Base-by-base conservation (phyloP, 2,113 vertebrate genomes). In the Pogona vitticeps region DNA sequence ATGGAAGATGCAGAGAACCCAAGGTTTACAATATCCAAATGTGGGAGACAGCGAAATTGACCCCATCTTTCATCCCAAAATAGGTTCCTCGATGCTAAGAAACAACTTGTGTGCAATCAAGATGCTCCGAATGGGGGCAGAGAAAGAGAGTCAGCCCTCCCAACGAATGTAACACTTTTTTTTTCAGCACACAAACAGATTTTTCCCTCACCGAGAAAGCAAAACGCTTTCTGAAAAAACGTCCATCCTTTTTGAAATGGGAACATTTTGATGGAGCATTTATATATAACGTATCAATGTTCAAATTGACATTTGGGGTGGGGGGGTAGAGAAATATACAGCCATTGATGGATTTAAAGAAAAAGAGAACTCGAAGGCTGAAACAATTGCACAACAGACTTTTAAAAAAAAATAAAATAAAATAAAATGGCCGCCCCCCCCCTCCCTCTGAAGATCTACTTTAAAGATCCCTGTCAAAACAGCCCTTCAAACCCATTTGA, bases 401-500 rank as follows among this genome's bases (percentile, higher is more conserved):
- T 67, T 67, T 68, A 1, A 31, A 83, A 83, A 59, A 42, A 71
- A 82, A 46, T 14, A 58, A 21, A 18, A 52, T 46, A 12, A 82
- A 36, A 33, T 23, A 28, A 91, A 93, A 92, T 88, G 92, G 91
- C 90, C 92, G 86, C 87, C 93, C 91, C 88, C 91, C 88, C 94
- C 88, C 59, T 28, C 85, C 79, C 42, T 94, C 42, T 94, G 94
- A 93, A 90, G 95, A 94, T 94, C 92, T 89, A 94, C 95, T 94
- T 94, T 93, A 90, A 95, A 96, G 95, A 91, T 94, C 91, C 94
- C 96, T 98, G 98, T 98, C 98, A 97, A 96, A 96, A 97, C 97
- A 97, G 96, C 96, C 96, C 96, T 97, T 98, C 97, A 98, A 96
- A 97, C 95, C 96, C 94, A 94, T 97, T 96, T 98, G 98, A 98